These are phyloP conservation scores for Drosophila diplacantha DNA, from an alignment of 2,888 invertebrate species.

Conservation along the genomic window DNA sequence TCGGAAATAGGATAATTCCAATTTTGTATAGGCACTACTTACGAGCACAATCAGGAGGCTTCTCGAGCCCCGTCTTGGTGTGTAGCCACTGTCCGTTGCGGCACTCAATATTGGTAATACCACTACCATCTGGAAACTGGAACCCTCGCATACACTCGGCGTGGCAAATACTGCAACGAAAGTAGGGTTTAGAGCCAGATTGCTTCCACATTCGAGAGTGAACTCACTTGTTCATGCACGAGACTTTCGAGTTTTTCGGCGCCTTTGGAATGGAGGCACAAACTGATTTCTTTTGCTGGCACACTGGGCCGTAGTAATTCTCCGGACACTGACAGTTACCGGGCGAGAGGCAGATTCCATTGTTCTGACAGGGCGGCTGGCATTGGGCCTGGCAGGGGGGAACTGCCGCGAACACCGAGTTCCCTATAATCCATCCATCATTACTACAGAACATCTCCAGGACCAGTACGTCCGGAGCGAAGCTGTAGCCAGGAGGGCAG, in stretches of 20 bases:
- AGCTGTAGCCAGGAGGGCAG: conserved; percentile 66
- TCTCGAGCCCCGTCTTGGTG: conserved; percentile 81
- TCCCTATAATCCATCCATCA: conserved; percentile 72
- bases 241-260: conserved; percentile 82
- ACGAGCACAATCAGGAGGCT: conserved; percentile 85
- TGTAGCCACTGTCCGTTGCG: conserved; percentile 85
- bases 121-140: conserved; percentile 85
- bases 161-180: conserved; percentile 81
- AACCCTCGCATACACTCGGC: conserved; percentile 83
- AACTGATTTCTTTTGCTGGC: conserved; percentile 85
- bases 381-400: conserved; percentile 87
- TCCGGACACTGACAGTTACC: conserved; percentile 87
- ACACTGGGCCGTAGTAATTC: conserved; percentile 85
- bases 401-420: conserved; percentile 75
- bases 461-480: conserved; percentile 58
- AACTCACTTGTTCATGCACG: conserved; percentile 83
- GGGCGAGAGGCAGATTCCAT: conserved; percentile 87
- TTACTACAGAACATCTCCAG: conserved; percentile 70
- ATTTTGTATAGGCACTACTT: conserved; percentile 67
- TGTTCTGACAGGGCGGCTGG: conserved; percentile 86
- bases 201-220: no score
- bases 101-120: conserved; percentile 84
- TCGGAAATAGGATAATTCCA: neutral
- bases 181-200: neutral
- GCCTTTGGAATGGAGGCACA: conserved; percentile 83